Evolutionary conservation across 1,140 invertebrate species (phyloP), one percentile per base, ranked within the genome.

Genomic region (Philaenus spumarius): DNA sequence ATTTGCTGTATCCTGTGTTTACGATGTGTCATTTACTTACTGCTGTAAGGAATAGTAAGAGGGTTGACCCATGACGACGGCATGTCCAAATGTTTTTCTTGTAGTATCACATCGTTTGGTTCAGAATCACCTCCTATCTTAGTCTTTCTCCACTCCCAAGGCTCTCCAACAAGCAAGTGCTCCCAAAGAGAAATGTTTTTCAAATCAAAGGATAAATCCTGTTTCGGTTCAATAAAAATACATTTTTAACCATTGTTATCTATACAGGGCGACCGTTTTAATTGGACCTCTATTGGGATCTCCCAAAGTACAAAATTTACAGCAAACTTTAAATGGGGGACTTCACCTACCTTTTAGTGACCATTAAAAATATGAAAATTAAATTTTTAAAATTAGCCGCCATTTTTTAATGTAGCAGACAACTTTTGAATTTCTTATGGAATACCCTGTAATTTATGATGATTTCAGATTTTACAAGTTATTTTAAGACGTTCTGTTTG

Each of bases 61-160:
- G 82, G 77, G 48, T 80, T 75, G 4, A 89, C 85, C 84, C 91
- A 95, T 30, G 87, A 86, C 11, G 75, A 69, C 0, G 90, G 89
- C 77, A 91, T 85, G 62, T 90, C 87, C 19, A 93, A 72, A 72
- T 87, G 85, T 68, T 89, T 89, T 62, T 86, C 82, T 4, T 79
- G 73, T 26, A 78, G 67, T 9, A 76, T 77, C 23, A 78, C 66
- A 54, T 79, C 76, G 19, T 73, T 65, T 1, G 78, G 70, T 3
- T 76, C 72, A 22, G 79, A 67, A 57, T 78, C 73, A 37, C 74
- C 71, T 5, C 70, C 71, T 11, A 72, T 68, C 14, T 61, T 53
- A 12, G 63, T 63, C 6, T 74, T 70, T 22, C 24, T 40, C 1
- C 26, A 30, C n/a, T 53, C n/a, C 1, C 77, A 71, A 0, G 83